Conservation (phyloP, 2,888 invertebrate species). For the Calliopum simillimum region DNA sequence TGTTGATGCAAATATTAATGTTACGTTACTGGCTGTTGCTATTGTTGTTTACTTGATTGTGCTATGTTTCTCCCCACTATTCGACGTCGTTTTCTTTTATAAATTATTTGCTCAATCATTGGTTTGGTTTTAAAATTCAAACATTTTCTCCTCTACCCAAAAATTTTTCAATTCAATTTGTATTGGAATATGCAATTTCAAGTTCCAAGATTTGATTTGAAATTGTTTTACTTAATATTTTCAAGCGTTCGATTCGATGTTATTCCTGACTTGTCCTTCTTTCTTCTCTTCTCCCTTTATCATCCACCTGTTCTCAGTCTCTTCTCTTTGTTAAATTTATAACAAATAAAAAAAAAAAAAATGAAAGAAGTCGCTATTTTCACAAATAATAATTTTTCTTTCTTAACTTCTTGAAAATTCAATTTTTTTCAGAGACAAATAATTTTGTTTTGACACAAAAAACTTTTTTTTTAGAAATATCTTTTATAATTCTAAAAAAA, state of each 20-base stretch:
- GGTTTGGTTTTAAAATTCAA: constrained; percentile 40
- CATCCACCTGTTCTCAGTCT: constrained; percentile 24
- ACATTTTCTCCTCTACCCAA: constrained; percentile 33
- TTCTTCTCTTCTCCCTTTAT: constrained; percentile 10
- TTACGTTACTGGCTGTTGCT: constrained; percentile 33
- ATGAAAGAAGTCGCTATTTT: constrained; percentile 37
- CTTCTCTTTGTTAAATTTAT: constrained; percentile 43
- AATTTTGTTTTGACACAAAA: constrained; percentile 47
- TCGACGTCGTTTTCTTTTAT: constrained; percentile 46
- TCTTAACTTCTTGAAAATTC: constrained; percentile 43
- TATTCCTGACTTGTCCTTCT: constrained; percentile 13
- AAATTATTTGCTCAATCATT: constrained; percentile 46
- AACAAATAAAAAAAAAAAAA: constrained; percentile 39
- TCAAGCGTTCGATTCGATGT: too few species aligned
- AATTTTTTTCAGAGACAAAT: constrained; percentile 44
- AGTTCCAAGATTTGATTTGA: neutral
- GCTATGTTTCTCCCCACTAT: constrained; percentile 39
- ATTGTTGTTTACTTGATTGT: constrained; percentile 36
- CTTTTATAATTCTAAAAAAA: too few species aligned
- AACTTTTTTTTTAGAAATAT: constrained; percentile 10
- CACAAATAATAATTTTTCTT: constrained; percentile 43
- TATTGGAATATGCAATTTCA: too few species aligned
- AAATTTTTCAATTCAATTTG: neutral
- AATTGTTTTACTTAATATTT: neutral
- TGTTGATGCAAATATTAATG: constrained; percentile 39